Base-by-base conservation (phyloP, 2,888 invertebrate genomes). In the Periphyllus acericola region DNA sequence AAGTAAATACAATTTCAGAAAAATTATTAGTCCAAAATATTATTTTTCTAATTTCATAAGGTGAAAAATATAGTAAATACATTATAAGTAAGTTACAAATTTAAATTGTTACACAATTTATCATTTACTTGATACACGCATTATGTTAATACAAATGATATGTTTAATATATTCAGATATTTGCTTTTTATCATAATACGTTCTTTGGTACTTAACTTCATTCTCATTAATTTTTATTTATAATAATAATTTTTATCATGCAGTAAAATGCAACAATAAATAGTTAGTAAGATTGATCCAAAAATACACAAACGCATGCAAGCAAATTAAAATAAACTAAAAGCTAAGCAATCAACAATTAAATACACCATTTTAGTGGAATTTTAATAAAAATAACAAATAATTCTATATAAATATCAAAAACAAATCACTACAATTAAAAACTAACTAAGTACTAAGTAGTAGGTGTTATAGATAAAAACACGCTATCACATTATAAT, bases 401-500 rank as follows among this genome's bases (percentile, higher is more conserved):
- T 29, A 60, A 5, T 68, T 78, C 19, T 68, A 78, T 25, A 60
- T 76, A n/a, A 32, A 46, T 25, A 66, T 46, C 34, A 60, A 78
- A 40, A 75, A 85, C 34, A 85, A 85, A 85, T 85, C 32, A 78
- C 68, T 85, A 85, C 66, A 78, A 46, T 78, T 3, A 76, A 34
- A 78, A 34, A 34, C 8, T 83, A 83, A 83, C 19, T 55, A 11
- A 60, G 29, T 74, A 83, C 52, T 83, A 83, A 83, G 34, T 32
- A 74, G 32, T 46, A 40, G 14, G 60, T 60, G 40, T 66, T 76
- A 17, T 66, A 75, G 0, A 46, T 52, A 84, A 75, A 83, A 85
- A 85, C 84, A 78, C 84, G 66, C 84, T 85, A 85, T 85, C 76
- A 85, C 84, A 52, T 85, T 19, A 76, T 68, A 66, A 1, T n/a